Base-by-base conservation (phyloP, 2,888 invertebrate genomes). In the Ophioninae sp. region DNA sequence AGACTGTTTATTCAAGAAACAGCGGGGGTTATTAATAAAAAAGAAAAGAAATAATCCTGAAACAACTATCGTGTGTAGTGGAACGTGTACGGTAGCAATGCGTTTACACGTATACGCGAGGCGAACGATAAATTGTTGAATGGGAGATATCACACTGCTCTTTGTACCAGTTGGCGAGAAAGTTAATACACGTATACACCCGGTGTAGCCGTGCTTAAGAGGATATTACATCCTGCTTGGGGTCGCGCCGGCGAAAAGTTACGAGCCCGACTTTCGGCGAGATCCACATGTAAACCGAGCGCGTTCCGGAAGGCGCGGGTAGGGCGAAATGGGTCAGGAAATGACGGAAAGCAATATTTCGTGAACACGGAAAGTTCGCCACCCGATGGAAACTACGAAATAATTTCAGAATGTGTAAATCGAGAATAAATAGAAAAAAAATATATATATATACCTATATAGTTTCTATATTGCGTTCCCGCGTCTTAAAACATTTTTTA, bases 291-390 rank as follows among this genome's bases (percentile, higher is more conserved):
- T 51, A 51, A 37, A 64, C 69, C 37, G 74, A 71, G 76, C 44
- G 71, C 30, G 73, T 61, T 59, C 23, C 23, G 39, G 51, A 74
- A 44, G 68, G 73, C 61, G 59, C 64, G 8, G 59, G 39, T 58
- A 39, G 56, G 63, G 68, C 64, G 65, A n/a, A 71, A 67, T 7
- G 44, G 63, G 71, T 41, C 69, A 74, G 67, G 61, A 79, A 65
- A 69, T 56, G 65, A 61, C 71, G 61, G 63, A 69, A 65, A 78
- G 69, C 81, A 71, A 81, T 84, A 75, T 81, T 83, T 84, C 56
- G 78, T 39, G 83, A 71, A 83, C 79, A 79, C 77, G 85, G 72
- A 84, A 74, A 83, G 79, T 81, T 61, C 51, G 10, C 44, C 6
- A 51, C 51, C 51, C 51, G 51, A 51, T 51, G 51, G 51, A 17